Base-by-base conservation (phyloP, 2,888 invertebrate genomes). In the Brenthis hecate region DNA sequence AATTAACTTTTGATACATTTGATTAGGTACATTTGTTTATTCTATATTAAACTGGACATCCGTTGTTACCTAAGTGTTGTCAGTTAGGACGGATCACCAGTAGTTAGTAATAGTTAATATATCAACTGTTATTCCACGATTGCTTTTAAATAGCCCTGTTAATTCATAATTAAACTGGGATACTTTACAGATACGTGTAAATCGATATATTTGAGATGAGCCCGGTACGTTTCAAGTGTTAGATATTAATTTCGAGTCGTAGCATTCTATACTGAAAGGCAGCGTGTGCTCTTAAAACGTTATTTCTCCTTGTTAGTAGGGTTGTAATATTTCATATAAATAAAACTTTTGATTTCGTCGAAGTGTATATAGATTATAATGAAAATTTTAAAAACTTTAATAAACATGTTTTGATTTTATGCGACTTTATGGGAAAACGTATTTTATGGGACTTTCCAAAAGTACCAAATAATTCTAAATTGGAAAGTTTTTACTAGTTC, bases 221-320 rank as follows among this genome's bases (percentile, higher is more conserved):
- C 70, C 73, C 74, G 72, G 65, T 66, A 70, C 67, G 74, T 71
- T 80, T 87, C 87, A 85, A 88, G 87, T 87, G 87, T 80, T 83
- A 82, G 79, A 82, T 83, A 85, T 87, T 83, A 81, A 84, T 84
- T 84, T 80, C 80, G 76, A 78, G 72, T 73, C 75, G 76, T 76
- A 75, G 76, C 81, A 79, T 81, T 82, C 77, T 81, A 80, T 81
- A 80, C 78, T 79, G 84, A 81, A 83, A 80, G 79, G 77, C 80
- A 82, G 87, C 85, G 87, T 86, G 88, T 86, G 89, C 87, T 89
- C 86, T 86, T 85, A 87, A 77, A 75, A 75, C 74, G 75, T 75
- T 74, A 72, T 71, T 74, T 65, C 67, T 63, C 68, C 71, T 66
- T 63, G 63, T 73, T 71, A 72, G 57, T 76, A 77, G 77, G 77